Evolutionary conservation across 1,140 invertebrate genomes (phyloP), one percentile per base, ranked within the genome.

Genomic region (Drosophila triauraria): DNA sequence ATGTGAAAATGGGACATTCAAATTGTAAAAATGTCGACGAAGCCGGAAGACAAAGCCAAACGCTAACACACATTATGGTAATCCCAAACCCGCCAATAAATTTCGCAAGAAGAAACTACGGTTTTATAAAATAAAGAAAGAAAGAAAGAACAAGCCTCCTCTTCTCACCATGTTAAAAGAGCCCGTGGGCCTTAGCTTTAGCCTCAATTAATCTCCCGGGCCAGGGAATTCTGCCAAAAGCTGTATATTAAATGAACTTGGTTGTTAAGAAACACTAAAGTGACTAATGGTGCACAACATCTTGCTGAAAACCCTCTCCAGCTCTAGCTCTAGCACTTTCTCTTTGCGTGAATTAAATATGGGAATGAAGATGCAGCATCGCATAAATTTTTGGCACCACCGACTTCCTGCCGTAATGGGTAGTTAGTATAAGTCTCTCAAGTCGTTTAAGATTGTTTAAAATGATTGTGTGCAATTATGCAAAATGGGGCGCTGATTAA

Each of bases 11-110:
- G 56, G 56, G 48, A 42, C 62, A 53, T 59, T 35, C 53, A 42
- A 77, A 68, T 59, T 77, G 63, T 53, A 59, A 77, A 77, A 60
- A 20, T 44, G 74, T 47, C 59, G 63, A 60, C 63, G n/a, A 32
- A 68, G 44, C 71, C 56, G 47, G 48, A 59, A 77, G 62, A 59
- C 61, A 59, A 43, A 57, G 48, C 35, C 54, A 13, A 38, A 40
- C 12, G 40, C 51, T 56, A 47, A 56, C 70, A 54, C 42, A 74
- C 56, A 63, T 63, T 53, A 40, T 44, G 54, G 75, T 50, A 77
- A 77, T 53, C 62, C 67, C 6, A 43, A 70, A 20, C 23, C 48
- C 50, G 23, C 15, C 67, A 75, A 63, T 74, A 75, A 57, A 65
- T 75, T 65, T 75, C 2, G 54, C 74, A 56, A 68, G 61, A 50